A percentile compares a stretch with the other conserved stretches of the same genome.
These are phyloP conservation scores for Mixornis gularis DNA, from an alignment of 2,113 vertebrate genomes.

Conservation along the genomic window DNA sequence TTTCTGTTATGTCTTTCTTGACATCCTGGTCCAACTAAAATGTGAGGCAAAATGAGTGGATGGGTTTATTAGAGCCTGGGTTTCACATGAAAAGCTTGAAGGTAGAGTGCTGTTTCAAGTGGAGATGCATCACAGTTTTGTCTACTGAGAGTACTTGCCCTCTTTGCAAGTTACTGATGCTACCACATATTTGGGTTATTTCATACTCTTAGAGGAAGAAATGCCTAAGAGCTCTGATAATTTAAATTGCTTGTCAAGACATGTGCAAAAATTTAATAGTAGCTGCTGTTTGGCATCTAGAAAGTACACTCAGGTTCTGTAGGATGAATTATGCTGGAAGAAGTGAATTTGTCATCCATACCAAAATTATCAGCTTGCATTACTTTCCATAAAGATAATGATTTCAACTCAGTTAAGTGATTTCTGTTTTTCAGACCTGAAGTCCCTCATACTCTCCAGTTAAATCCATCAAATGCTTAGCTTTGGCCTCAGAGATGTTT, in stretches of 20 bases:
- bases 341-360: constrained; percentile 14
- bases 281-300: background rate
- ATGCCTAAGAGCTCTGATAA: background rate
- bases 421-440: background rate
- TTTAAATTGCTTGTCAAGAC: constrained; percentile 23
- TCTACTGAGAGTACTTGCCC: background rate
- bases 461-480: background rate
- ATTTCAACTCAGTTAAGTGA: background rate
- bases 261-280: constrained; percentile 6
- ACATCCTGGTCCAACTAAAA: background rate
- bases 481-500: background rate
- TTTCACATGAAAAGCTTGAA: background rate
- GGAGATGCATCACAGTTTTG: background rate
- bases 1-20: background rate
- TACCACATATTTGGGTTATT: background rate
- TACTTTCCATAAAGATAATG: background rate
- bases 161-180: background rate
- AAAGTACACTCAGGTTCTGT: background rate
- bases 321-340: background rate
- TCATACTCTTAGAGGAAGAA: background rate
- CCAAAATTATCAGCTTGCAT: constrained; percentile 14
- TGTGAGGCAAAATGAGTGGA: background rate
- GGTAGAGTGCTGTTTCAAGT: background rate
- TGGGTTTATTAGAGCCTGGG: background rate
- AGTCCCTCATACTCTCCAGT: background rate